These are phyloP conservation scores for Boleophthalmus pectinirostris DNA, from an alignment of 2,113 vertebrate species.

Conservation along the genomic window DNA sequence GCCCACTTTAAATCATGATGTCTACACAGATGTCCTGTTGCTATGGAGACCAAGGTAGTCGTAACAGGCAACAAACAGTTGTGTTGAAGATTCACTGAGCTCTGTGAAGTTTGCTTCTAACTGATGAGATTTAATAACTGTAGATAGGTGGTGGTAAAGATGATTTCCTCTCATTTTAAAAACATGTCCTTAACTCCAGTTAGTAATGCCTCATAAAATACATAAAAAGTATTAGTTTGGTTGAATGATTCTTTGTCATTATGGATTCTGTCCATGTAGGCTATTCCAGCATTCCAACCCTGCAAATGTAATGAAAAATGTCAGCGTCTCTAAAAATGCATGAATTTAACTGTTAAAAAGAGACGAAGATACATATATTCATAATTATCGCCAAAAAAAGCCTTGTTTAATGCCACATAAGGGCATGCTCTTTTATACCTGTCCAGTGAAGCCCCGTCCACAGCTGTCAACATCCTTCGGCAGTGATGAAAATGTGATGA, in stretches of 20 bases:
- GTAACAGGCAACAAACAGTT: neutral
- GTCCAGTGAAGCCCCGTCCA: slow-evolving; percentile 26
- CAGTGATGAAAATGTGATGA: slow-evolving; percentile 65
- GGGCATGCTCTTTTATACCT: slow-evolving; percentile 21
- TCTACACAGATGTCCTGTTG: neutral
- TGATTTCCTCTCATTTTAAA: neutral
- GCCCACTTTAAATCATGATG: neutral
- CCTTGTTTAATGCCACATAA: neutral
- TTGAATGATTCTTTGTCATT: neutral
- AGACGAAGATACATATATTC: neutral
- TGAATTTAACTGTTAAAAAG: neutral
- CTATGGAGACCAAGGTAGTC: neutral
- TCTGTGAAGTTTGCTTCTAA: neutral
- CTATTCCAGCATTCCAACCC: neutral
- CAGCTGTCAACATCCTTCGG: slow-evolving; percentile 15
- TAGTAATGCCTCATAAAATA: neutral
- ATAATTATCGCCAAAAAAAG: neutral
- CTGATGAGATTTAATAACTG: neutral
- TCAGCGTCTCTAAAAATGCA: neutral
- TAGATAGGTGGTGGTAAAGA: neutral
- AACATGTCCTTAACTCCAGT: neutral
- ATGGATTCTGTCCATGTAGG: neutral
- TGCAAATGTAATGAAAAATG: neutral
- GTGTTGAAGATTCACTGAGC: neutral
- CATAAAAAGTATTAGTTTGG: neutral